phyloP scores from a whole-genome alignment of 1,140 invertebrate genomes.

The Hypsibius dujardini region DNA sequence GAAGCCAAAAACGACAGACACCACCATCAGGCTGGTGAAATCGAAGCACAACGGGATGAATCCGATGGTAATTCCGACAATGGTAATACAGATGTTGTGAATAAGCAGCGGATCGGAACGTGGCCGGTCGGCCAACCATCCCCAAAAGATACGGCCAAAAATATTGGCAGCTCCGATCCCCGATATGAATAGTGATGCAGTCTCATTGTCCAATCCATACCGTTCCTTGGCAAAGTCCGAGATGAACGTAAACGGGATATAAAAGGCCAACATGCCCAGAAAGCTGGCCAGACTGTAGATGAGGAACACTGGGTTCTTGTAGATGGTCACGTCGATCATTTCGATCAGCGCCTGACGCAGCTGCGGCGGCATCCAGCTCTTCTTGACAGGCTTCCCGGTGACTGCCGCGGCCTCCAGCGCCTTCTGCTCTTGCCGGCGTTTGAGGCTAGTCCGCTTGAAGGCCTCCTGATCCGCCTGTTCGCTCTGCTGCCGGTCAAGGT shows the following conservation, averaged over 20 bases:
- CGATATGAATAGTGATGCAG: not conserved
- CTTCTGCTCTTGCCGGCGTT: not conserved
- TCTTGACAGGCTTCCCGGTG: not conserved
- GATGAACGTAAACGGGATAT: constrained; percentile 10
- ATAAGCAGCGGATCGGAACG: not conserved
- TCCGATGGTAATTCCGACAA: not conserved
- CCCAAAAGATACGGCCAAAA: constrained; percentile 13
- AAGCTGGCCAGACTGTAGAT: constrained; percentile 13
- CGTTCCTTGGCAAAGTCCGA: not conserved
- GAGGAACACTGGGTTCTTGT: constrained; percentile 7
- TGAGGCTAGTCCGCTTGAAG: not conserved
- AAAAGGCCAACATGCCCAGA: constrained; percentile 11
- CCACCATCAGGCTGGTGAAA: not conserved
- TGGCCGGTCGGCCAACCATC: constrained; percentile 13
- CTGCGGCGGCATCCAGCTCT: not conserved
- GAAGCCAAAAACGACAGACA: not conserved
- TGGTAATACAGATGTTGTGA: not conserved
- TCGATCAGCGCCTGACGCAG: constrained; percentile 9
- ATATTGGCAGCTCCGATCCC: not conserved
- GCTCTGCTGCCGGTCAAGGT: not conserved
- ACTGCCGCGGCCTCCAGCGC: not conserved
- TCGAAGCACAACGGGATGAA: not conserved
- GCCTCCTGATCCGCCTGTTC: not conserved
- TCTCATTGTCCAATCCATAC: not conserved
- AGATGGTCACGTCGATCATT: not conserved